Evolutionary conservation across 1,140 invertebrate species (phyloP), one percentile per base, ranked within the genome.

Genomic region (Drosophila novamexicana): DNA sequence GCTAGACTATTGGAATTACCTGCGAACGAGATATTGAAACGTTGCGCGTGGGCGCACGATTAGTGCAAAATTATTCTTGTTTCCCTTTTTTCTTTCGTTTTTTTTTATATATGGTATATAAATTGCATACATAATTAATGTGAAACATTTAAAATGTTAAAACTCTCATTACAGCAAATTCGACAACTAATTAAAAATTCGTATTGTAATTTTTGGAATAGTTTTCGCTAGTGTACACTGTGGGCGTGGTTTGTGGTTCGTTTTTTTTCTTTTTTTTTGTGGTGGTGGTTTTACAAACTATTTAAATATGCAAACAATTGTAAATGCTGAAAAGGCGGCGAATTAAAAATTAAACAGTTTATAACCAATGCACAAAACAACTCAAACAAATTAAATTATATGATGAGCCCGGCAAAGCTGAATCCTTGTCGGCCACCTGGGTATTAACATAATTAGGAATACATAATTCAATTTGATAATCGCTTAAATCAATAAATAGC

Each of bases 1-100:
- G 94, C 94, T 88, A 95, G 93, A 88, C 94, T 95, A 91, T 94
- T 95, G 62, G 94, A 94, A 79, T 94, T 95, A 91, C 94, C 95
- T 94, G 77, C 93, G 61, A 50, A 50, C 18, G 82, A 86, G 9
- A 75, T n/a, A 9, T 34, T 45, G 32, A 70, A 37, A 53, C 56
- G 9, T 47, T 16, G 44, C 62, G 40, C 32, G 57, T 34, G 52
- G 40, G 63, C 49, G 57, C 45, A 52, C 42, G 52, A 44, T 52
- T 22, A 52, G 65, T 83, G 61, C 57, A 66, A 63, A 44, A 32
- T 52, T 56, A 45, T 63, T 16, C 7, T 2, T 16, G 34, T 1
- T 3, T 32, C 32, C 53, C 32, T 56, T 40, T 47, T 56, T 66
- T 54, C 18, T 18, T 18, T 18, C 1, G 18, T 18, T 18, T 16